A percentile compares a stretch with the other conserved stretches of the same genome.
phyloP scores from a whole-genome alignment of 2,888 invertebrate genomes.

The Agrochola lota region DNA sequence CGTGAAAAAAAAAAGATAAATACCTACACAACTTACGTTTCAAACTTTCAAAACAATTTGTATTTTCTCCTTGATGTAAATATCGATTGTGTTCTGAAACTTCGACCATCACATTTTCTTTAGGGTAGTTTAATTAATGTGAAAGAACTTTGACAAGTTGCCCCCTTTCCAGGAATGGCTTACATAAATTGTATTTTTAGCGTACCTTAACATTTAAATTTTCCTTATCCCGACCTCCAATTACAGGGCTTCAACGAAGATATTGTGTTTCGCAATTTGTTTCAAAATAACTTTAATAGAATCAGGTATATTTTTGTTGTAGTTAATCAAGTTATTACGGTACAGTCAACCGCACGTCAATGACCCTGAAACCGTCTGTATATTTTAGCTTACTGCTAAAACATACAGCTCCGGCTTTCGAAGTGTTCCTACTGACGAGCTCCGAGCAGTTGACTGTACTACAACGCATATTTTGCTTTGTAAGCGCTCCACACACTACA shows the following conservation, averaged over 20 bases:
- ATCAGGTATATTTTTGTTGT: slow-evolving; percentile 2
- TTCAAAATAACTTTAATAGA: neutral
- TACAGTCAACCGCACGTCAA: neutral
- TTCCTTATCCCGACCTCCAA: slow-evolving; percentile 5
- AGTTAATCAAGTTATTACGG: neutral
- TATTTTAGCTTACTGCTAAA: neutral
- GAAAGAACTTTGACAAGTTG: slow-evolving; percentile 6
- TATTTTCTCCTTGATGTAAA: neutral
- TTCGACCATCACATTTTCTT: slow-evolving; percentile 8
- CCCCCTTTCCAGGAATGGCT: neutral
- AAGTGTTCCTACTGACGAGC: neutral
- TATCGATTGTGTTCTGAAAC: neutral
- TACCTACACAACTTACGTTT: neutral
- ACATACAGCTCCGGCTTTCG: neutral
- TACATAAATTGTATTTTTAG: neutral
- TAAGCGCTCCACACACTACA: neutral
- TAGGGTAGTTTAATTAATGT: neutral
- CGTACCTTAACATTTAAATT: neutral
- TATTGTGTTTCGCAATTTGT: slow-evolving; percentile 8
- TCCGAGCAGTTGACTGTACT: neutral
- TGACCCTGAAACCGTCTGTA: neutral
- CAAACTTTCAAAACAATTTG: neutral
- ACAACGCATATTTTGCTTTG: neutral
- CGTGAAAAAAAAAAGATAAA: neutral
- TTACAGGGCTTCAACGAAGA: slow-evolving; percentile 10